Percentiles rank a stretch among this genome's conserved stretches.
Evolutionary conservation across 2,113 vertebrate genomes (phyloP).

Genomic region (Pithys albifrons): DNA sequence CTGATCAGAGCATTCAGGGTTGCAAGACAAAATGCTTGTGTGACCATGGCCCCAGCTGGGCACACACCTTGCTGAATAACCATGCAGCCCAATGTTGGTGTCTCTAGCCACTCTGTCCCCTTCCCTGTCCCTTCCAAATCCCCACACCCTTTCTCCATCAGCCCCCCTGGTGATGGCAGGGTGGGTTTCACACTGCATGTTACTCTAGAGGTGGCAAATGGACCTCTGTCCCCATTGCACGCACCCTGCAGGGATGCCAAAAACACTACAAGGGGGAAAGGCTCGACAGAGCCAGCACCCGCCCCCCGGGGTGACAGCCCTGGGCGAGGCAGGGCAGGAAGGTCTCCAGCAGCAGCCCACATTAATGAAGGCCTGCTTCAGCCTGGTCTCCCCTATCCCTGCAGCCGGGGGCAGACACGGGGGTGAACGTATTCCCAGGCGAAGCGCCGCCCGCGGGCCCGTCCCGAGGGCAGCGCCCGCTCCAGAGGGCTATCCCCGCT

Average conservation of each 20-base stretch:
- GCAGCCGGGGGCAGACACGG: accelerated
- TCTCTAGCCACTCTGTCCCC: background rate
- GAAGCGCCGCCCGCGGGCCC: background rate
- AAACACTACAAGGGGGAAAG: background rate
- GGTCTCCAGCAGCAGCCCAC: background rate
- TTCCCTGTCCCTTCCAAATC: background rate
- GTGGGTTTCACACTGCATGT: background rate
- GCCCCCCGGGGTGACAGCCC: background rate
- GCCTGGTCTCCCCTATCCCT: background rate
- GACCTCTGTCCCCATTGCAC: background rate
- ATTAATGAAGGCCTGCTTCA: background rate
- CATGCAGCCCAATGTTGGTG: accelerated
- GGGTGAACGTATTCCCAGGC: background rate
- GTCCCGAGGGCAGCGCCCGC: background rate
- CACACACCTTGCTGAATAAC: background rate
- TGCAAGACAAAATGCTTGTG: background rate
- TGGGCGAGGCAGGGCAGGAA: background rate
- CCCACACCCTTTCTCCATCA: background rate
- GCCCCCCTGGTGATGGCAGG: background rate
- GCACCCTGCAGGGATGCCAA: background rate
- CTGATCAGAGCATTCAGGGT: background rate
- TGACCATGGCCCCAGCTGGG: background rate
- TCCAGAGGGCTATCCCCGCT: too few species aligned
- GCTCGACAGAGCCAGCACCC: background rate
- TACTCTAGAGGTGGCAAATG: background rate